Evolutionary conservation across 2,888 invertebrate species (phyloP).

Genomic region (Lottia scabra): DNA sequence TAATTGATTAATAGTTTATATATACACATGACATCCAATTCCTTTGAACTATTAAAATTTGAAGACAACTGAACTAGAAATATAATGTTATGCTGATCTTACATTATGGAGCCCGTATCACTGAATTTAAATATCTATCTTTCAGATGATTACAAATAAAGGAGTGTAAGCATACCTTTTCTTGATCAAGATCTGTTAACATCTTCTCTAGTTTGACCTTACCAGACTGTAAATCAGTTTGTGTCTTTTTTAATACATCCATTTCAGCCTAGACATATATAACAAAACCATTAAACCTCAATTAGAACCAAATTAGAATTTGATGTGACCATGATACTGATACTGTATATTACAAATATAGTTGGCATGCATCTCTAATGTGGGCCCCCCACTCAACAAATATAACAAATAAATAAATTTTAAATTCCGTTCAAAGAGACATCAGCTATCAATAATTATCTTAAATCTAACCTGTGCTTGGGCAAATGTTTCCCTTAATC

Average conservation of each 20-base stretch:
- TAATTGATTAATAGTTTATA: too few species aligned
- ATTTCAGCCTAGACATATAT: constrained; percentile 63
- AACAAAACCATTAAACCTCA: neutral
- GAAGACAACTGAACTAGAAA: too few species aligned
- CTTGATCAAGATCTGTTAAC: constrained; percentile 75
- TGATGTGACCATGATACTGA: neutral
- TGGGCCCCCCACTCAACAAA: too few species aligned
- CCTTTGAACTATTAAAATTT: too few species aligned
- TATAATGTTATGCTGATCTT: too few species aligned
- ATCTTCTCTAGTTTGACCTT: constrained; percentile 85
- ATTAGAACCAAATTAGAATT: too few species aligned
- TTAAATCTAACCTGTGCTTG: constrained; percentile 77
- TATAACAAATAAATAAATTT: neutral
- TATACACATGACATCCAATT: too few species aligned
- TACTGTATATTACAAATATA: too few species aligned
- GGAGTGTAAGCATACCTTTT: constrained; percentile 51
- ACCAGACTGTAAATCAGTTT: constrained; percentile 74
- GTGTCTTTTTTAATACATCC: constrained; percentile 66
- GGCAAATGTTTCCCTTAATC: constrained; percentile 89
- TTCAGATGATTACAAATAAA: neutral
- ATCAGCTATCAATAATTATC: neutral
- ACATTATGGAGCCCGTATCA: too few species aligned
- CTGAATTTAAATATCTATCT: too few species aligned
- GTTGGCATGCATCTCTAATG: too few species aligned
- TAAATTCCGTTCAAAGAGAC: neutral